Conservation (phyloP, 2,888 invertebrate species). For the Tetrapedia diversipes region DNA sequence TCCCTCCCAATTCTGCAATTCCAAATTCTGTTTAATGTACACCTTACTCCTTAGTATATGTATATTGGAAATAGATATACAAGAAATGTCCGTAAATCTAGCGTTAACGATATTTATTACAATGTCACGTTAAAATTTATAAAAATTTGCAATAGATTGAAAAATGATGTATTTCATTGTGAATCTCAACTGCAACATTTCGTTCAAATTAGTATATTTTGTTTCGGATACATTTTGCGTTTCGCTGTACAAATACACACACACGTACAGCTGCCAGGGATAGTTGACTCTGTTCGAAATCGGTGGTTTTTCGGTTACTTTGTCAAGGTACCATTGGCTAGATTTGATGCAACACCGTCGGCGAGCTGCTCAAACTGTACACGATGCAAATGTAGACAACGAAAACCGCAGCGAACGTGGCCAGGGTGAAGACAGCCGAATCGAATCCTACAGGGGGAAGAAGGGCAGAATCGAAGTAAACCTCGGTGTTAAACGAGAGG, state of each 20-base stretch:
- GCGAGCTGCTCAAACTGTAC: constrained; percentile 73
- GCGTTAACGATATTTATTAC: no score
- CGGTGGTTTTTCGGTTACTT: constrained; percentile 3
- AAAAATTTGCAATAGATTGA: no score
- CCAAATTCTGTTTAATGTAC: no score
- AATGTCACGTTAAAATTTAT: no score
- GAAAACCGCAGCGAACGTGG: constrained; percentile 71
- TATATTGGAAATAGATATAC: no score
- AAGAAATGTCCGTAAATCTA: no score
- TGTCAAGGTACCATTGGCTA: constrained; percentile 17
- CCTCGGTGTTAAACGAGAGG: no score
- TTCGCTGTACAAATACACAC: not conserved
- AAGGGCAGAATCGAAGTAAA: constrained; percentile 6
- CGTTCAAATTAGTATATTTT: not conserved
- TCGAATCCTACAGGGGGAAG: constrained; percentile 71
- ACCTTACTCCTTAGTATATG: no score
- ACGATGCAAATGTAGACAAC: constrained; percentile 73
- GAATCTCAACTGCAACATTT: no score
- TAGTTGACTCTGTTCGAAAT: not conserved
- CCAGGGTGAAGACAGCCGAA: constrained; percentile 74
- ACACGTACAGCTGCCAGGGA: no score
- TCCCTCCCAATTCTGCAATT: no score
- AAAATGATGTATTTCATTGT: no score
- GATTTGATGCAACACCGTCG: constrained; percentile 44
- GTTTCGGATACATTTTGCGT: not conserved